Base-by-base conservation (phyloP, 2,888 invertebrate species). In the Malachius bipustulatus region DNA sequence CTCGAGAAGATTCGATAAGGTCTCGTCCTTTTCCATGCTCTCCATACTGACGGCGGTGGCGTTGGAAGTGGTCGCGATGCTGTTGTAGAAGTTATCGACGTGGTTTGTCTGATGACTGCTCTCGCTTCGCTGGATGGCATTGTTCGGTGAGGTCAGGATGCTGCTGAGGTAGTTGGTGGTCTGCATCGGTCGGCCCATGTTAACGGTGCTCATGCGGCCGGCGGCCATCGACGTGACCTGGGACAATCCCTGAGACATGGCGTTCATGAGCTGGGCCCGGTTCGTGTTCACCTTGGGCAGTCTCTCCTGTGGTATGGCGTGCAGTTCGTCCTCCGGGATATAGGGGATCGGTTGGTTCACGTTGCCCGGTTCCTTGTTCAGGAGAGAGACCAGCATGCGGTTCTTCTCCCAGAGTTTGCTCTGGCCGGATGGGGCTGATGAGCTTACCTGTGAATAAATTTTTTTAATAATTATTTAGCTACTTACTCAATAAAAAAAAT, bases 1-100 rank as follows among this genome's bases (percentile, higher is more conserved):
- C 64, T 91, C 88, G 47, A 91, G 63, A 47, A 91, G 77, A 51
- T 83, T 82, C 2, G 87, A 85, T 34, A 91, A 67, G 41, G 81
- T 70, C 33, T 77, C 75, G 63, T 85, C 84, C 36, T 70, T 69
- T 47, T 52, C 65, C 29, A 41, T 47, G 33, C 52, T 54, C 42
- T 47, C 49, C 24, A 56, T 57, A 4, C 55, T 47, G 40, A 51
- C 56, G 30, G 60, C 55, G 6, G 55, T 51, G 14, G 57, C 52
- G 33, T 51, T 48, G 32, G 56, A 49, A 26, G 51, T 40, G 35
- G 45, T 54, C 32, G 47, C 46, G 16, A 34, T 42, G 4, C 47
- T 42, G 48, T 50, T 63, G 47, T 67, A 66, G 55, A 64, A 62
- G 48, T 45, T 44, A 30, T 48, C 47, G 28, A 35, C 33, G 32